These are phyloP conservation scores for Mechanitis mazaeus DNA, from an alignment of 2,888 invertebrate species.

Conservation along the genomic window DNA sequence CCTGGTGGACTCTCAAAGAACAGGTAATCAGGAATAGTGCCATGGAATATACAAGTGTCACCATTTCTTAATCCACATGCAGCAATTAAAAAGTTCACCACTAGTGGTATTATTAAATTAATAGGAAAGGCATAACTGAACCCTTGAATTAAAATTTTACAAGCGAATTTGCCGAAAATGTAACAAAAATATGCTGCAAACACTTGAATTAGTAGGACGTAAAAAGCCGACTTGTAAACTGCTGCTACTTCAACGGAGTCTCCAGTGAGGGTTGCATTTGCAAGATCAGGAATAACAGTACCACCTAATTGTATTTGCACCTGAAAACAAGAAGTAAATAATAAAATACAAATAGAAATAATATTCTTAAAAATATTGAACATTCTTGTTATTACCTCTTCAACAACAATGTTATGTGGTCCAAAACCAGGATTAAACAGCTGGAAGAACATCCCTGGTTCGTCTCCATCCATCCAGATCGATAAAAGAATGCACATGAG, in stretches of 20 bases:
- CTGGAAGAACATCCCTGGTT: conserved; percentile 85
- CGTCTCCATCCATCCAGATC: conserved; percentile 84
- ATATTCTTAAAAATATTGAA: conserved; percentile 14
- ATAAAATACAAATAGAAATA: background rate
- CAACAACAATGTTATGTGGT: conserved; percentile 85
- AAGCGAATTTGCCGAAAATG: conserved; percentile 95
- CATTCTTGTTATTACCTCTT: conserved; percentile 71
- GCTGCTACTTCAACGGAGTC: conserved; percentile 85
- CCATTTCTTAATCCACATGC: conserved; percentile 91
- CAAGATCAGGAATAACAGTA: conserved; percentile 82
- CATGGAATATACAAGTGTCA: conserved; percentile 92
- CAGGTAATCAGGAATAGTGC: conserved; percentile 89
- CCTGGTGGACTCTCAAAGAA: conserved; percentile 93
- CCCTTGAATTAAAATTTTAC: conserved; percentile 97
- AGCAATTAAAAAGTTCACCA: conserved; percentile 90
- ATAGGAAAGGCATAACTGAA: conserved; percentile 98
- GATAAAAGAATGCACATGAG: conserved; percentile 84
- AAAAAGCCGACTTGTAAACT: conserved; percentile 82
- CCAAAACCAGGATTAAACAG: conserved; percentile 85
- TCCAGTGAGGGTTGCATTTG: conserved; percentile 84
- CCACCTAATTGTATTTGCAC: conserved; percentile 78
- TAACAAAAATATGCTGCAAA: conserved; percentile 91
- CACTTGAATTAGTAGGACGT: conserved; percentile 88
- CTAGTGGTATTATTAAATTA: conserved; percentile 92
- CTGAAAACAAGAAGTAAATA: conserved; percentile 47